phyloP scores from a whole-genome alignment of 2,113 vertebrate genomes.

The Antennarius striatus region DNA sequence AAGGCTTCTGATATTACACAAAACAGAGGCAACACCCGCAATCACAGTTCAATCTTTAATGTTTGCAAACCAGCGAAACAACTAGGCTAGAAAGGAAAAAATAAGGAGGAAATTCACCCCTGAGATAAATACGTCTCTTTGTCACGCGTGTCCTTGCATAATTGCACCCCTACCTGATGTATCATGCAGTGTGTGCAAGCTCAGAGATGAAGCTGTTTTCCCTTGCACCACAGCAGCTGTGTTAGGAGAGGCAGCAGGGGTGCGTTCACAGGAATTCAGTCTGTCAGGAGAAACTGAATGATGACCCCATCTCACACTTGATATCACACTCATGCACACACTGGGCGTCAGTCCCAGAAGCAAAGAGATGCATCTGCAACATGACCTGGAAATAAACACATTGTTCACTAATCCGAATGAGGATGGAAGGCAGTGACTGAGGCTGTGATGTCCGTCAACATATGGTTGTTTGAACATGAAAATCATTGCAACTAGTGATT shows the following conservation, averaged over 20 bases:
- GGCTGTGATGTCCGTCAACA: background rate
- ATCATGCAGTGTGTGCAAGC: slow-evolving; percentile 29
- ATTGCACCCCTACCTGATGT: slow-evolving; percentile 41
- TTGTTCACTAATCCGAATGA: slow-evolving; percentile 20
- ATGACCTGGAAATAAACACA: slow-evolving; percentile 24
- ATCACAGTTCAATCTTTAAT: slow-evolving; percentile 26
- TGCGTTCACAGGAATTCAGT: slow-evolving; percentile 46
- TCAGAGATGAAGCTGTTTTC: slow-evolving; percentile 18
- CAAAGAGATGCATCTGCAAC: slow-evolving; percentile 34
- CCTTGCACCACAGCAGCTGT: slow-evolving; percentile 29
- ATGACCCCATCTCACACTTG: slow-evolving; percentile 47
- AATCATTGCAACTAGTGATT: slow-evolving; percentile 33
- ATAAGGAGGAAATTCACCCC: slow-evolving; percentile 39
- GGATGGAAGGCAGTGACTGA: background rate
- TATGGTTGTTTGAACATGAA: slow-evolving; percentile 43
- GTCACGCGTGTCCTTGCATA: slow-evolving; percentile 49
- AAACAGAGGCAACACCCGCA: slow-evolving; percentile 3
- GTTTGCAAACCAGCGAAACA: slow-evolving; percentile 16
- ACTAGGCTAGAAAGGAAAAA: slow-evolving; percentile 29
- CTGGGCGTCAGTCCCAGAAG: slow-evolving; percentile 30
- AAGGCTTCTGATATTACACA: slow-evolving; percentile 21
- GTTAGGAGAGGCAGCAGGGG: slow-evolving; percentile 15
- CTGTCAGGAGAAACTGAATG: slow-evolving; percentile 51
- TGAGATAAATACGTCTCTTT: slow-evolving; percentile 47
- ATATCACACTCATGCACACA: slow-evolving; percentile 38